Base-by-base conservation (phyloP, 2,113 vertebrate genomes). In the Nothobranchius kuhntae region DNA sequence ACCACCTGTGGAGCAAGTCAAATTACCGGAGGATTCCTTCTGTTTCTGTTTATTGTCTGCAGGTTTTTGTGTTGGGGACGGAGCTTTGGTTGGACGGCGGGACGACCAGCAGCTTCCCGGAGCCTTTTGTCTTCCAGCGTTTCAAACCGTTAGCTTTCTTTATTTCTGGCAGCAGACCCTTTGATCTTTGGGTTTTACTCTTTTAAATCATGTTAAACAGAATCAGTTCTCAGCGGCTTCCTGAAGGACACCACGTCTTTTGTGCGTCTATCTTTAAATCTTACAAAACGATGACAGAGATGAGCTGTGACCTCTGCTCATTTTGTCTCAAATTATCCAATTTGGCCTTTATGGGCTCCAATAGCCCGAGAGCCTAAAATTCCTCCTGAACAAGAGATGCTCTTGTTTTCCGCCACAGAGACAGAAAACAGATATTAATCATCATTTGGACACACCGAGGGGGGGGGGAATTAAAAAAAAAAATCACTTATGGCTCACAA, bases 361-460 rank as follows among this genome's bases (percentile, higher is more conserved):
- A 91, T 90, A 92, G 95, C 95, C 94, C 81, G 84, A 91, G 83
- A 87, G 85, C 72, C 65, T 82, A 2, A 93, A 94, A 94, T 94
- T 95, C 81, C 86, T 86, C 68, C 75, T 82, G 91, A 95, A 99
- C 96, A 98, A 98, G 94, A 81, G 91, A 85, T 80, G 86, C 92
- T 92, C 91, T 98, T 99, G 97, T 98, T 95, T 94, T 91, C 91
- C 86, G 80, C 89, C 92, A 89, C 89, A 84, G 94, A 95, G 95
- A 96, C 93, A 95, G 93, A 91, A 95, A 93, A 92, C 87, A 90
- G 95, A 96, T 95, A 98, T 98, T 96, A 97, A 97, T 98, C 95
- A 98, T 95, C 92, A 91, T 94, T 96, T 94, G 94, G 90, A 89
- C 86, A 89, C 88, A 88, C 86, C 82, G 55, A 78, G 61, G 62